Base-by-base conservation (phyloP, 1,140 invertebrate species). In the Branchinecta lynchi region DNA sequence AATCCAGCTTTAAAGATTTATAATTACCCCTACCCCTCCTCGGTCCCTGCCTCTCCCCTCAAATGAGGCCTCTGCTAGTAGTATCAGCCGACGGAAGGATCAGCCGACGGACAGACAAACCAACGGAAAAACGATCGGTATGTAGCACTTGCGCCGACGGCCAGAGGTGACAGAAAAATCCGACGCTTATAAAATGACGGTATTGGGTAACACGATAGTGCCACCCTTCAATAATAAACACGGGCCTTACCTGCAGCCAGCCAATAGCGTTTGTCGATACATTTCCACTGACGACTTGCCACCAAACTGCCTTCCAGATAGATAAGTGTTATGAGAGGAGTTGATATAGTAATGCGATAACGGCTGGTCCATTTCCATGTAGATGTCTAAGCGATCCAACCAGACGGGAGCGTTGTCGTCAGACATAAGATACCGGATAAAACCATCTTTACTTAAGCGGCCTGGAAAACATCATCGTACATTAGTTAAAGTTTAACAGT, bases 391-490 rank as follows among this genome's bases (percentile, higher is more conserved):
- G 20, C 94, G 84, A 80, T 99, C 96, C 66, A 99, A 81, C 80
- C 98, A 98, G 66, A 99, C 96, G 0, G 96, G 96, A 0, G 96
- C 93, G 80, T 99, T 99, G 79, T 99, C 96, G 80, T 99, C 96
- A 0, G 95, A 98, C 93, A 98, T 98, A 66, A 99, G 82, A 81
- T 98, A 99, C 66, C 93, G 86, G 79, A 96, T 92, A 71, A 98
- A 86, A 44, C 94, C 96, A 79, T 98, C 94, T 79, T 96, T 88
- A 66, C 90, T 93, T 71, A 98, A 76, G 78, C 86, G 87, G 76
- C 82, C 83, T 85, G 74, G 12, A 67, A 7, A 51, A 68, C 2
- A 32, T 32, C 5, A 5, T 32, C 5, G 32, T 32, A 32, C 32
- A 5, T 32, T 32, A 32, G 32, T 32, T 32, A 32, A 32, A 32